A percentile compares a stretch with the other conserved stretches of the same genome.
These are phyloP conservation scores for Myotis lucifugus DNA, from an alignment of 2,113 vertebrate genomes.

Conservation along the genomic window DNA sequence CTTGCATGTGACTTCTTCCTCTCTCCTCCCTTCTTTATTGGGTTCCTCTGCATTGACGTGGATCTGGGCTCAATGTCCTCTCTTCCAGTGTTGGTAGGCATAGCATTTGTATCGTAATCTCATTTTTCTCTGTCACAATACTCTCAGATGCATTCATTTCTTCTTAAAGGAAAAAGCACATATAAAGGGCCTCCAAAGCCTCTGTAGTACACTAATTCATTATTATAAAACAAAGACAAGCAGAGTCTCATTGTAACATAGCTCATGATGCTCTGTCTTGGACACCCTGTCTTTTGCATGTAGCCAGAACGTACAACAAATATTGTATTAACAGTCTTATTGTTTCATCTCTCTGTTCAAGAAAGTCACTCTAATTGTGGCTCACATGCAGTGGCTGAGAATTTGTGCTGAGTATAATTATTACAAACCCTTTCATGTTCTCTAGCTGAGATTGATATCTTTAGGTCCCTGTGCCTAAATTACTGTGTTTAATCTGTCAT, in stretches of 20 bases:
- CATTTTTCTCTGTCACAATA: not conserved
- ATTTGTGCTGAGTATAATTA: conserved; percentile 45
- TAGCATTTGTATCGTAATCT: not conserved
- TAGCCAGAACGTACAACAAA: not conserved
- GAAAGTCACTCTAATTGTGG: not conserved
- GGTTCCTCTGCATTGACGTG: not conserved
- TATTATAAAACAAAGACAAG: not conserved
- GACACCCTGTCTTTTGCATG: not conserved
- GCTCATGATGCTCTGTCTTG: not conserved
- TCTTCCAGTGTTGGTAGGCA: not conserved
- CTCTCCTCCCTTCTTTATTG: not conserved
- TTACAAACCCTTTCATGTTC: conserved; percentile 56
- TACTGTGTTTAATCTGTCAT: conserved; percentile 59
- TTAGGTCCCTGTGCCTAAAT: conserved; percentile 43
- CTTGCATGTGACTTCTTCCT: not conserved
- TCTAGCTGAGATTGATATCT: conserved; percentile 46
- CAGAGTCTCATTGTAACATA: not conserved
- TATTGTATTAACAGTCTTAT: not conserved
- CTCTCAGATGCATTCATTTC: not conserved
- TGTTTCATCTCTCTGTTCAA: not conserved
- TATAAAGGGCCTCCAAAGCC: not conserved
- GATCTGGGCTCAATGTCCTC: not conserved
- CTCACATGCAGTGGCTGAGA: not conserved
- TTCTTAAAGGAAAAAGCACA: not conserved
- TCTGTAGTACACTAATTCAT: not conserved